These are phyloP conservation scores for Ashinkailepas kermadecensis DNA, from an alignment of 2,888 invertebrate species.

Conservation along the genomic window DNA sequence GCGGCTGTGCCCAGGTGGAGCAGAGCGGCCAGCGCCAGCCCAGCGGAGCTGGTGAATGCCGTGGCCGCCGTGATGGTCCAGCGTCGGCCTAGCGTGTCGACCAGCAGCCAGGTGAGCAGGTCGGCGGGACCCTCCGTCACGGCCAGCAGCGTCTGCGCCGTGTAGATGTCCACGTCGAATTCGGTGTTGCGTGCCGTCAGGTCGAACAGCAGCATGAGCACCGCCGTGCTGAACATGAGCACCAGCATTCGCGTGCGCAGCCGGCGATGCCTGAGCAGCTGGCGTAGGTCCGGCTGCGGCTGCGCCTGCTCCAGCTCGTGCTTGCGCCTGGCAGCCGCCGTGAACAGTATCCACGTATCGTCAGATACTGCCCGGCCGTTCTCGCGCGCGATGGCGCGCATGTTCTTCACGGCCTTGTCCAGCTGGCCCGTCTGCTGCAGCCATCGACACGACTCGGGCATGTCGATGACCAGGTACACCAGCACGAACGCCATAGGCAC, in stretches of 20 bases:
- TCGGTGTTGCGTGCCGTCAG: slow-evolving; percentile 67
- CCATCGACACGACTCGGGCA: slow-evolving; percentile 59
- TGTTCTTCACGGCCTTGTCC: slow-evolving; percentile 66
- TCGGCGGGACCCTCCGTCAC: slow-evolving; percentile 31
- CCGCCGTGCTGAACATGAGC: neutral
- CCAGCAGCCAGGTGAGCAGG: slow-evolving; percentile 27
- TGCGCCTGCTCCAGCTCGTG: neutral
- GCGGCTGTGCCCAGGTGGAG: neutral
- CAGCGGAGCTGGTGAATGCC: neutral
- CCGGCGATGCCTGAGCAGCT: neutral
- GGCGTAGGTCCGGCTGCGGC: neutral
- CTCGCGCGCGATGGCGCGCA: slow-evolving; percentile 69
- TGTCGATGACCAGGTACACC: slow-evolving; percentile 9
- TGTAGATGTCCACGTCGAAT: slow-evolving; percentile 41
- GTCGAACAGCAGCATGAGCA: neutral
- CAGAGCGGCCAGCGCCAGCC: neutral
- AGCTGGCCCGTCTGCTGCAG: slow-evolving; percentile 75
- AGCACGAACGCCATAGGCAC: slow-evolving; percentile 52
- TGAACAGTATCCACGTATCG: slow-evolving; percentile 63
- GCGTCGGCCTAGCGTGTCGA: slow-evolving; percentile 29
- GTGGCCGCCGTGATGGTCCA: slow-evolving; percentile 22
- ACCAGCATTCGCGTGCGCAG: neutral
- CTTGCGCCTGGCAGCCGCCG: slow-evolving; percentile 46
- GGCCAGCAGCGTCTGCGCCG: slow-evolving; percentile 29
- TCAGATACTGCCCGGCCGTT: slow-evolving; percentile 64